Percentiles rank a stretch among this genome's conserved stretches.
phyloP scores from a whole-genome alignment of 2,797 vertebrate species.

The Leucoraja ocellata region DNA sequence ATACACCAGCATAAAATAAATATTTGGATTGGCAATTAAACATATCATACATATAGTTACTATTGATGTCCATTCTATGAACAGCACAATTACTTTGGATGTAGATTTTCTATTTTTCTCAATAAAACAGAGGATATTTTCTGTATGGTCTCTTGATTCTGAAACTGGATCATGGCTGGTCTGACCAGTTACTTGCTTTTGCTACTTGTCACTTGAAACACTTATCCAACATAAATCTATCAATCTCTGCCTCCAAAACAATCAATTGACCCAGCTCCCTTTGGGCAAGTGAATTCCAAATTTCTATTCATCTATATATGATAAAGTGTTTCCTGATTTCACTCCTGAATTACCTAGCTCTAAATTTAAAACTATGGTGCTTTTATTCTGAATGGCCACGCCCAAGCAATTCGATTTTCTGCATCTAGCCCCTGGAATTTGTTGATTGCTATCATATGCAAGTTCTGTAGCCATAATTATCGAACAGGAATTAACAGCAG shows the following conservation, averaged over 20 bases:
- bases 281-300: neutral
- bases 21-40: neutral
- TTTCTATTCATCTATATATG: neutral
- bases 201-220: neutral
- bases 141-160: neutral
- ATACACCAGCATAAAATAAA: neutral
- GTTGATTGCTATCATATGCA: neutral
- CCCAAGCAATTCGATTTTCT: neutral
- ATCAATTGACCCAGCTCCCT: neutral
- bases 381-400: neutral
- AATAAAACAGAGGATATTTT: neutral
- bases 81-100: neutral
- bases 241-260: neutral
- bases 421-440: neutral
- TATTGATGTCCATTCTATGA: too few species aligned
- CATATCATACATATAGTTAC: neutral
- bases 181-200: neutral
- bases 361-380: neutral
- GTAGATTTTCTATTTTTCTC: neutral
- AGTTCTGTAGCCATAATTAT: neutral
- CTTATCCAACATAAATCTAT: neutral
- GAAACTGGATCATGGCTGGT: neutral
- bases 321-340: neutral
- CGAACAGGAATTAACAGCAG: neutral
- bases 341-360: neutral